Base-by-base conservation (phyloP, 1,140 invertebrate genomes). In the Philotrypesis tridentata region DNA sequence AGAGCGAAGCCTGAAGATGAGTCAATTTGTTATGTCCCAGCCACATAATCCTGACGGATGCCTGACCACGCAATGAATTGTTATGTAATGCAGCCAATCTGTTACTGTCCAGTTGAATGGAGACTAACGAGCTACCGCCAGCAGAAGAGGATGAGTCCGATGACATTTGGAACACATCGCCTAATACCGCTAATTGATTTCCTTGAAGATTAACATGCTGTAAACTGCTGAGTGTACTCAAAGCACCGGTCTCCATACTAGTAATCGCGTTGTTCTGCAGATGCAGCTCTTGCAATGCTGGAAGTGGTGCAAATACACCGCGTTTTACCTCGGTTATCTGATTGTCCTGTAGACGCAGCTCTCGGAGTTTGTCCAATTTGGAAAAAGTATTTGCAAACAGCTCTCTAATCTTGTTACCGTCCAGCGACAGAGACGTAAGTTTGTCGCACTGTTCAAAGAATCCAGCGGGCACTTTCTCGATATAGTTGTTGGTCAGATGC, bases 261-360 rank as follows among this genome's bases (percentile, higher is more conserved):
- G 94, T 94, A 80, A 98, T 96, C 8, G 93, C 89, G 91, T 98
- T 98, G 89, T 97, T 96, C 87, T 98, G 96, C 29, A 98, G 92
- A 91, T 97, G 96, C 27, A 98, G 90, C 89, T 98, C 97, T 84
- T 97, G 92, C 1, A 98, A 91, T 14, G 94, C 93, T 0, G 96
- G 95, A 27, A 98, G 89, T 0, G 96, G 95, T 78, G 96, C 95
- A 85, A 98, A 97, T 4, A 97, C 95, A 2, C 95, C 95, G 68
- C 95, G 93, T 29, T 94, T 93, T 82, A 98, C 95, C 68, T 94
- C 93, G 70, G 91, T 92, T 75, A 98, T 93, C 85, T 94, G 94
- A 93, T 98, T 98, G 90, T 97, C 96, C 86, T 98, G 96, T 48
- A 98, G 90, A 61, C 97, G 93, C n/a, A 98, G 94, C 92, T 98